These are phyloP conservation scores for Drosophila crucigera DNA, from an alignment of 2,888 invertebrate species.

Conservation along the genomic window DNA sequence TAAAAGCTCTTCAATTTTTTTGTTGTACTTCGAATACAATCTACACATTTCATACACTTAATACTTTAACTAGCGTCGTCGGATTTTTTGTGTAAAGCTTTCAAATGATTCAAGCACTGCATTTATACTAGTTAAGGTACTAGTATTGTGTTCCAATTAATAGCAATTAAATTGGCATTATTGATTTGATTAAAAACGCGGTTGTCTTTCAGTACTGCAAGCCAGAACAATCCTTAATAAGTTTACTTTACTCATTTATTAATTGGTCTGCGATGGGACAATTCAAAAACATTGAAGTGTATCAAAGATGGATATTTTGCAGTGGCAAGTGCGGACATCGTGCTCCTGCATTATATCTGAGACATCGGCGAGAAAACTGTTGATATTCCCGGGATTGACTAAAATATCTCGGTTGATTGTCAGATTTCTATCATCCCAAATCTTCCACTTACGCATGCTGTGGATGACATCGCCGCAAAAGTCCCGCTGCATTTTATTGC, in stretches of 20 bases:
- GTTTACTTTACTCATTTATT: neutral
- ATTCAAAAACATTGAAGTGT: neutral
- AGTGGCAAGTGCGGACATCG: constrained; percentile 23
- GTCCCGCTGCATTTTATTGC: neutral
- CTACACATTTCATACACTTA: neutral
- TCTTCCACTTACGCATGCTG: constrained; percentile 79
- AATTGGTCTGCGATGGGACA: neutral
- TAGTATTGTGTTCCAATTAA: neutral
- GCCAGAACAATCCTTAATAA: too few species aligned
- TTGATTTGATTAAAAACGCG: neutral
- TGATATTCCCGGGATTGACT: constrained; percentile 55
- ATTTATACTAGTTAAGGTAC: neutral
- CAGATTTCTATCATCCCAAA: constrained; percentile 52
- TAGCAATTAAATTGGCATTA: neutral
- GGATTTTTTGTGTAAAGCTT: neutral
- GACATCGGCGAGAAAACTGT: constrained; percentile 41
- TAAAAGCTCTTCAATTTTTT: neutral
- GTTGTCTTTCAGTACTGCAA: neutral
- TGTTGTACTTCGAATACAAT: too few species aligned
- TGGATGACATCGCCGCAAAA: constrained; percentile 72
- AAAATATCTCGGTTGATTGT: constrained; percentile 51
- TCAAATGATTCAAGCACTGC: neutral
- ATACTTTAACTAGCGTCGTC: neutral
- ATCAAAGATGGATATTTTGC: constrained; percentile 2
- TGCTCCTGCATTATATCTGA: constrained; percentile 7